Percentiles rank a stretch among this genome's conserved stretches.
phyloP scores from a whole-genome alignment of 2,888 invertebrate species.

The Drosophila aldrichi region DNA sequence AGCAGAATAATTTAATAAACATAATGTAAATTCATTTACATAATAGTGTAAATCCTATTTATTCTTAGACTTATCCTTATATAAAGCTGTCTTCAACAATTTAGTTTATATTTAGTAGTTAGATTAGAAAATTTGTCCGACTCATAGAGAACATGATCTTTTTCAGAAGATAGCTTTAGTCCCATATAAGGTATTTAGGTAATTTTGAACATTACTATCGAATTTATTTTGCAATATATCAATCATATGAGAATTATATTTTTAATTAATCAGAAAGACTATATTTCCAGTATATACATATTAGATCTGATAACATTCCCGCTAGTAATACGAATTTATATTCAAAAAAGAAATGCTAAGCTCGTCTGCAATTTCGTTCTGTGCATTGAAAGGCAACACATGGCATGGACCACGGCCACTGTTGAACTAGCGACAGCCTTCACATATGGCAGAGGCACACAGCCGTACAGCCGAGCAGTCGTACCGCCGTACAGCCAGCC shows the following conservation, averaged over 20 bases:
- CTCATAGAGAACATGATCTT: too few relatives aligned
- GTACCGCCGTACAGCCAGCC: conserved; percentile 44
- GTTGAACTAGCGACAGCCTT: conserved; percentile 40
- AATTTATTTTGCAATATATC: background rate
- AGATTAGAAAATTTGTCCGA: background rate
- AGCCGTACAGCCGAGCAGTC: too few relatives aligned
- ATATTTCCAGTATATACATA: too few relatives aligned
- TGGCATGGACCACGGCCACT: conserved; percentile 18
- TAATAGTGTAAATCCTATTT: too few relatives aligned
- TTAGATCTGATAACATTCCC: background rate
- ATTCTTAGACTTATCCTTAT: too few relatives aligned
- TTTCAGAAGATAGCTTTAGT: background rate
- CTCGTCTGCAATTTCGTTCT: conserved; percentile 42
- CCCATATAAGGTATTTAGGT: background rate
- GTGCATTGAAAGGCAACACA: conserved; percentile 49
- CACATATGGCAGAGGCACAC: conserved; percentile 62
- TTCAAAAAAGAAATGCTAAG: background rate
- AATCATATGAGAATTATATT: too few relatives aligned
- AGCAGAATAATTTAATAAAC: too few relatives aligned
- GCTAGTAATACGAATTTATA: background rate
- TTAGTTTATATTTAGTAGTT: background rate
- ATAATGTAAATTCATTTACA: too few relatives aligned
- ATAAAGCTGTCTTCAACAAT: background rate
- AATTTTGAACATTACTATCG: background rate
- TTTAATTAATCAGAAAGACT: too few relatives aligned